Evolutionary conservation across 2,888 invertebrate genomes (phyloP), one percentile per base, ranked within the genome.

Genomic region (Agrochola lota): DNA sequence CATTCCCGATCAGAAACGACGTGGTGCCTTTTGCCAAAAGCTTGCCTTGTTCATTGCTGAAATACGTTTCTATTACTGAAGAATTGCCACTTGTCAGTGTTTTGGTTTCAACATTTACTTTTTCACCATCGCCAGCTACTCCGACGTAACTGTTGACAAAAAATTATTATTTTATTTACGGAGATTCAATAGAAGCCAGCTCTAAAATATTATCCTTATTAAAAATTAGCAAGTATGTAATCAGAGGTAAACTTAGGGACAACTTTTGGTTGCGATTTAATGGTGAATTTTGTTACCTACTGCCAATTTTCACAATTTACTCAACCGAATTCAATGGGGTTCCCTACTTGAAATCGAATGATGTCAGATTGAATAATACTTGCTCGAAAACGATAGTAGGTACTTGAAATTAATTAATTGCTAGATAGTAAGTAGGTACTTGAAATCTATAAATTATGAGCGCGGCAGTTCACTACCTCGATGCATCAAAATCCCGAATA

Each of bases 21-120:
- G 87, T 81, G 1, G 80, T 88, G 7, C 90, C 91, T 77, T 90
- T 92, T 0, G 91, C 93, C 23, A 92, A 71, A 20, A 90, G 55
- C 1, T 62, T 66, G 0, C 91, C 92, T 15, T 87, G 71, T 35
- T 89, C 82, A 35, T 86, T 90, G 17, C 66, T 74, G 11, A 91
- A 72, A 12, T 49, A 83, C 0, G 90, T 87, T 84, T 92, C 92
- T 72, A 91, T 66, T 0, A 91, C 76, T 30, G 92, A 77, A 11
- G 67, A 49, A 8, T 63, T 78, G 0, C 92, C 91, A 12, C 4
- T 75, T 74, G 84, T 88, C 4, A 91, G 5, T 23, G 88, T 60
- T 59, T 85, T 87, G 1, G 91, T 87, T 72, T 88, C 85, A 9
- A 91, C 87, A 11, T 80, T 87, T 3, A 93, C 78, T 71, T 80